Percentiles rank a stretch among this genome's conserved stretches.
phyloP scores from a whole-genome alignment of 1,140 invertebrate species.

The Oppia nitens region DNA sequence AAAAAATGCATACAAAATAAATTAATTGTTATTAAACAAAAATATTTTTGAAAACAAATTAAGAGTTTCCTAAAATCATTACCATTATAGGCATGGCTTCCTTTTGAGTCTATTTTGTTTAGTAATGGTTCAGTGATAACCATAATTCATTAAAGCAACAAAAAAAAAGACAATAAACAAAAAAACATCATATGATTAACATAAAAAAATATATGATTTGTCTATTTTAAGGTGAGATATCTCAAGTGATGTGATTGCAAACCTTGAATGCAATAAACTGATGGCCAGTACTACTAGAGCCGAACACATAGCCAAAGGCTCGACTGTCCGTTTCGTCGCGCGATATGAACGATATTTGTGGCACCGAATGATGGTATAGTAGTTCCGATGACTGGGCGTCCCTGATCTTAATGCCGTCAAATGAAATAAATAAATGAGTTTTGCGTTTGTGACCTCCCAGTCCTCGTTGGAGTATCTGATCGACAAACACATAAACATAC shows the following conservation, averaged over 20 bases:
- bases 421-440: conserved; percentile 84
- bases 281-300: conserved; percentile 83
- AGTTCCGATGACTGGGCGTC: conserved; percentile 40
- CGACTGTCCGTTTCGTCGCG: conserved; percentile 90
- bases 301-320: conserved; percentile 96
- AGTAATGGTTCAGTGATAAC: neutral
- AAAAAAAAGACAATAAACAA: no score
- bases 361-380: conserved; percentile 88
- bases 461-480: conserved; percentile 40
- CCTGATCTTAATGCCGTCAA: conserved; percentile 71
- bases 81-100: conserved; percentile 11
- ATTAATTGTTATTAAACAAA: no score
- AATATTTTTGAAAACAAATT: neutral
- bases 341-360: conserved; percentile 97
- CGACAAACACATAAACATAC: neutral
- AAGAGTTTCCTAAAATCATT: neutral
- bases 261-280: conserved; percentile 90
- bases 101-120: conserved; percentile 4
- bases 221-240: no score
- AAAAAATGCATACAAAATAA: no score
- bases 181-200: no score
- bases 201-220: no score
- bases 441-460: conserved; percentile 92
- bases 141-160: no score
- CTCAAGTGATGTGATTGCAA: no score